phyloP scores from a whole-genome alignment of 2,113 vertebrate genomes.

The Muntiacus reevesi region DNA sequence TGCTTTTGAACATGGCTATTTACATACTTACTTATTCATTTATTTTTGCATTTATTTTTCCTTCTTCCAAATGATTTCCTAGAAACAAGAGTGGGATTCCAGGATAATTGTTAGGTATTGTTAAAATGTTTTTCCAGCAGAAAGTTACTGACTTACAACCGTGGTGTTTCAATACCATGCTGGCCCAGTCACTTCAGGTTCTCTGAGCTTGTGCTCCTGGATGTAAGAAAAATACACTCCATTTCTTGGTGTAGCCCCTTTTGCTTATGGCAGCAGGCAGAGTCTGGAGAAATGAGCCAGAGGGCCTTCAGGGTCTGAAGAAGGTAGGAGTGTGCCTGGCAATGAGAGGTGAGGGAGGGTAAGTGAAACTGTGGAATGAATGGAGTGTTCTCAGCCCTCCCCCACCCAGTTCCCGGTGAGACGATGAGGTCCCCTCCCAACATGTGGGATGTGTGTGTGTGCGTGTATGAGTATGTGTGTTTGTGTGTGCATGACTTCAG shows the following conservation, averaged over 20 bases:
- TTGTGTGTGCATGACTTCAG: neutral
- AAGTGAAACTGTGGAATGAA: neutral
- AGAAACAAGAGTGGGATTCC: neutral
- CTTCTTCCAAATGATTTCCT: neutral
- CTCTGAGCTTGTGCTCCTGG: neutral
- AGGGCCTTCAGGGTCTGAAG: neutral
- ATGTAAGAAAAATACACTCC: neutral
- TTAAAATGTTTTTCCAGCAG: neutral
- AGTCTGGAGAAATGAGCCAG: neutral
- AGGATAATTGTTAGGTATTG: neutral
- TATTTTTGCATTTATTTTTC: neutral
- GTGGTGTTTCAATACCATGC: neutral
- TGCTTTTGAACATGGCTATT: neutral
- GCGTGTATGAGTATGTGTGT: neutral
- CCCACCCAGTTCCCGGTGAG: neutral
- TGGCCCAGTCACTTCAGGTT: neutral
- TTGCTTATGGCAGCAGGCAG: neutral
- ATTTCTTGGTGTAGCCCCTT: neutral
- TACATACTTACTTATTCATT: neutral
- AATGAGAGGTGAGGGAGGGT: neutral
- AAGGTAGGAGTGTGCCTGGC: neutral
- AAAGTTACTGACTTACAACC: neutral
- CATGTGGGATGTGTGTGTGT: neutral
- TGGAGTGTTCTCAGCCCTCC: accelerated
- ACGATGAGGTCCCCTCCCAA: neutral